Base-by-base conservation (phyloP, 2,797 vertebrate species). In the Aldrovandia affinis region DNA sequence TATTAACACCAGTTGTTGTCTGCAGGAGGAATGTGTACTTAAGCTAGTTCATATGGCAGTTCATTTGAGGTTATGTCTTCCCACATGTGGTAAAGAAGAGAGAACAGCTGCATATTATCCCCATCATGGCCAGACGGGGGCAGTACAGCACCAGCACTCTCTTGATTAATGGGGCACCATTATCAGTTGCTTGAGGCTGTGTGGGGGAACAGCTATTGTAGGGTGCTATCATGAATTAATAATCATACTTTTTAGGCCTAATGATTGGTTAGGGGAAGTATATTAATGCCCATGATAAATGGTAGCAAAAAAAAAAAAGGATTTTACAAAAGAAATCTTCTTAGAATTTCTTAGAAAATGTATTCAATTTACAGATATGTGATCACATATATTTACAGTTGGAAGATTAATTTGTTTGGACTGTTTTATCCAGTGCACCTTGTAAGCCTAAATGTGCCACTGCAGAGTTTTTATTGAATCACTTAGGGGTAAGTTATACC, bases 61-160 rank as follows among this genome's bases (percentile, higher is more conserved):
- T 77, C 73, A 77, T 47, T 77, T 47, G 42, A 77, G 36, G 73
- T 10, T 25, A 77, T n/a, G 42, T 25, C 39, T 33, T 77, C 33
- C 2, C 73, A 25, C 36, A 6, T 52, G 55, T 57, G 55, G 73
- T 42, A 47, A 47, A 25, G 18, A 3, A 73, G 65, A 28, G 63
- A 73, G 36, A 33, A 42, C 14, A 63, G 42, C 8, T n/a, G 2
- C 20, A 59, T 61, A 54, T 25, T 61, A 36, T 78, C 42, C 55
- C 73, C 28, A 44, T 20, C 42, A 63, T 78, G 82, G 39, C 82
- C 82, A 78, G 39, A 28, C 39, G 82, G 54, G 73, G 82, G 82
- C 82, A 83, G 82, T 59, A 54, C 18, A 57, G n/a, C 70, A 83
- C 73, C 54, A 61, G 73, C 33, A 44, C 73, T 77, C 3, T n/a